Percentiles rank a stretch among this genome's conserved stretches.
Evolutionary conservation across 2,888 invertebrate genomes (phyloP).

Genomic region (Taphrorychus bicolor): DNA sequence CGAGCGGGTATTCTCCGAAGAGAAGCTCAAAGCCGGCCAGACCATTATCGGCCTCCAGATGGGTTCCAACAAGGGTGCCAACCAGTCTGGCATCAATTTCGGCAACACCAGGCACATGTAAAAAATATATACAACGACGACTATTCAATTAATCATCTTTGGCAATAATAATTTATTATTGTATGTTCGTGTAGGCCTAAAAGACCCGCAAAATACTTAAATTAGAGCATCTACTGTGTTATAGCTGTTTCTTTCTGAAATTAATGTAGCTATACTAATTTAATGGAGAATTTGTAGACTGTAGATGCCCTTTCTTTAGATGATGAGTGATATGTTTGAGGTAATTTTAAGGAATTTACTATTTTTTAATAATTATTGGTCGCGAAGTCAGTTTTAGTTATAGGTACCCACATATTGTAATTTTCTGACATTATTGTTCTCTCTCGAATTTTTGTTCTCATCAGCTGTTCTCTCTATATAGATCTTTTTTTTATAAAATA

Average conservation of each 20-base stretch:
- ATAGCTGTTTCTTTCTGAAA: neutral
- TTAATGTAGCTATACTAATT: no score
- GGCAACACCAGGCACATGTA: slow-evolving; percentile 98
- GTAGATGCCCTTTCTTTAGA: neutral
- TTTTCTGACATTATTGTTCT: neutral
- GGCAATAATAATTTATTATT: no score
- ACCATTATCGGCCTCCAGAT: slow-evolving; percentile 94
- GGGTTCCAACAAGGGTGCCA: slow-evolving; percentile 98
- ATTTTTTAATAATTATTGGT: neutral
- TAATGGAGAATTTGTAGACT: neutral
- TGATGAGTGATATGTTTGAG: neutral
- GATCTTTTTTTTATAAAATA: neutral
- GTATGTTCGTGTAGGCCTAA: neutral
- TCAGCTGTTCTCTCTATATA: neutral
- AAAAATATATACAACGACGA: slow-evolving; percentile 50
- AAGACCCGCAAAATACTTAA: neutral
- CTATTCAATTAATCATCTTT: neutral
- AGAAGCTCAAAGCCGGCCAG: slow-evolving; percentile 92
- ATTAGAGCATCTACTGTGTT: neutral
- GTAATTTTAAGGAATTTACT: neutral
- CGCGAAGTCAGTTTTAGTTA: neutral
- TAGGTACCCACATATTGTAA: neutral
- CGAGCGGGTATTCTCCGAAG: slow-evolving; percentile 90
- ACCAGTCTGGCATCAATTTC: slow-evolving; percentile 94
- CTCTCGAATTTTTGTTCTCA: neutral